Conservation (phyloP, 2,797 vertebrate species). For the Myoxocephalus aenaeus region DNA sequence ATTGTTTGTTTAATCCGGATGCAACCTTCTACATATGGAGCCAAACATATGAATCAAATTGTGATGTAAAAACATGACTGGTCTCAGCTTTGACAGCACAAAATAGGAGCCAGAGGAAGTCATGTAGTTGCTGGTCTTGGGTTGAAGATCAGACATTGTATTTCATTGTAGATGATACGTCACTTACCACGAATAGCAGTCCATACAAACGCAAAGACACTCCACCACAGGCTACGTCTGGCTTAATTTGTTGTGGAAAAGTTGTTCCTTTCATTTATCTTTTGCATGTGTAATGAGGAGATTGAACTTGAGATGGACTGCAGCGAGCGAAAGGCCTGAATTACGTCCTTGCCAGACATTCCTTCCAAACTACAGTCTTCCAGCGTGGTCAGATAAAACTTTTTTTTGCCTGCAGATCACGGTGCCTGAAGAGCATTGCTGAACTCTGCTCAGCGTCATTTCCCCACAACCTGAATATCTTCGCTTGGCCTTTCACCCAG, state of each 20-base stretch:
- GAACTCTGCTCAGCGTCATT: conserved; percentile 34
- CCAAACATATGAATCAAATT: too few relatives aligned
- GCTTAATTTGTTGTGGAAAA: background rate
- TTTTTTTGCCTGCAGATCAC: conserved; percentile 25
- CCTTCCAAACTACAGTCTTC: conserved; percentile 22
- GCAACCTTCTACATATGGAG: too few relatives aligned
- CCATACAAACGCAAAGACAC: background rate
- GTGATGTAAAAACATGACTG: too few relatives aligned
- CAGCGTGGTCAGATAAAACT: conserved; percentile 9
- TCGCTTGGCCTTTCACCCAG: conserved; percentile 55
- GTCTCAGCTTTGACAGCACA: background rate
- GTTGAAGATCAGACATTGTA: background rate
- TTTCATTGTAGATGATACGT: background rate
- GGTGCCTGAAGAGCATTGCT: conserved; percentile 19
- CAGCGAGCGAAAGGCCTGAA: conserved; percentile 30
- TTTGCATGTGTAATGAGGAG: conserved; percentile 33
- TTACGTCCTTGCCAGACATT: conserved; percentile 28
- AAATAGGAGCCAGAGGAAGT: background rate
- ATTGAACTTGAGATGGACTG: conserved; percentile 14
- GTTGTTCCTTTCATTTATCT: conserved; percentile 6
- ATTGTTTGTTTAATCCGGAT: too few relatives aligned
- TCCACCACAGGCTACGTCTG: background rate
- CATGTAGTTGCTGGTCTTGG: background rate
- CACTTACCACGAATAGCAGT: background rate
- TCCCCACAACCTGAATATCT: conserved; percentile 54